Conservation (phyloP, 1,140 invertebrate species). For the Heliconius melpomene region DNA sequence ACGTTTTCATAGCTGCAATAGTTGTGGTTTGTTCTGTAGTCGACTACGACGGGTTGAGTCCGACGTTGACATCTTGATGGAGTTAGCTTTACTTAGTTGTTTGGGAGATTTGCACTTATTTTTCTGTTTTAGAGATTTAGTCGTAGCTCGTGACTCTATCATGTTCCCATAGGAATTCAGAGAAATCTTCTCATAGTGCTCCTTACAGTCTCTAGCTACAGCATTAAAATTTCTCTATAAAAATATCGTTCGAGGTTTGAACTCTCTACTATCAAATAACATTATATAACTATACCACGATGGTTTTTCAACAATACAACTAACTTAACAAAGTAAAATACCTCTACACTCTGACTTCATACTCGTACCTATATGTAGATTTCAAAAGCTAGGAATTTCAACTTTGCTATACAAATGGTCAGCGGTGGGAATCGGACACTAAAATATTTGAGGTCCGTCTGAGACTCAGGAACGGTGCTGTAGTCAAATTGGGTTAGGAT, state of each 20-base stretch:
- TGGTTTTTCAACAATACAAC: background rate
- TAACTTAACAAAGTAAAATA: background rate
- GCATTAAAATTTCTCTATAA: no score
- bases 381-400: constrained; percentile 30
- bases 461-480: constrained; percentile 25
- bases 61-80: background rate
- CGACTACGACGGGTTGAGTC: constrained; percentile 11
- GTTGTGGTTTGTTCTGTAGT: background rate
- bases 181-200: no score
- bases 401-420: constrained; percentile 35
- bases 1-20: constrained; percentile 1
- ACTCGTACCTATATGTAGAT: background rate
- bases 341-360: background rate
- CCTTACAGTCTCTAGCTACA: no score
- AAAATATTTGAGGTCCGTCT: constrained; percentile 30
- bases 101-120: background rate
- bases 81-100: background rate
- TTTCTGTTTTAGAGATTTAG: no score
- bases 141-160: no score
- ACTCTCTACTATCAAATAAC: no score
- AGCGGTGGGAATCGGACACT: constrained; percentile 31
- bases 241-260: no score
- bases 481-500: constrained; percentile 37
- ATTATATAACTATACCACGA: no score
- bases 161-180: no score